These are phyloP conservation scores for Arenaria interpres DNA, from an alignment of 2,113 vertebrate species.

Conservation along the genomic window DNA sequence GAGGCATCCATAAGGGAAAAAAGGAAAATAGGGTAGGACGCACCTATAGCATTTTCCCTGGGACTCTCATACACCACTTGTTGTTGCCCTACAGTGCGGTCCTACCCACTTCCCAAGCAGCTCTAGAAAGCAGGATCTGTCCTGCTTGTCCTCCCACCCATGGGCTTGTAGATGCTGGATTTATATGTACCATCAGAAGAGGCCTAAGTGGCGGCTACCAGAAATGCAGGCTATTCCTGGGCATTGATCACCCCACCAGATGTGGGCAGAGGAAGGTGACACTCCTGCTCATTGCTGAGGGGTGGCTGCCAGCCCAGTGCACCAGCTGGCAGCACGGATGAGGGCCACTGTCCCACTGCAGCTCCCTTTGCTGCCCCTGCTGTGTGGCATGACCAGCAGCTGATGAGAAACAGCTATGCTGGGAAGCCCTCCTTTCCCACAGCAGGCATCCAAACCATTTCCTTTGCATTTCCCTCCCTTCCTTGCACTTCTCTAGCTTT, in stretches of 20 bases:
- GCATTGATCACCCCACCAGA: neutral
- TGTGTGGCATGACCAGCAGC: rapidly evolving
- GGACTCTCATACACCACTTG: rapidly evolving
- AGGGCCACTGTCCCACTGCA: neutral
- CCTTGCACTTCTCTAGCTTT: neutral
- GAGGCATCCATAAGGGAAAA: neutral
- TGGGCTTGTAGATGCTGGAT: rapidly evolving
- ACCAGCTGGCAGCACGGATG: rapidly evolving
- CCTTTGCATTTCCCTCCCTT: neutral
- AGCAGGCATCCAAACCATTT: neutral
- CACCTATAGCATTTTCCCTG: neutral
- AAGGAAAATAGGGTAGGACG: neutral
- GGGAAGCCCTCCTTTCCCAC: neutral
- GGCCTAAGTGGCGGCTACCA: rapidly evolving
- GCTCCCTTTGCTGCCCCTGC: rapidly evolving
- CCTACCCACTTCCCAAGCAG: neutral
- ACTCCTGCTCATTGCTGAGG: rapidly evolving
- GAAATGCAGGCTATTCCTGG: neutral
- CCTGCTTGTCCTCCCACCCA: neutral
- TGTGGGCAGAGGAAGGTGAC: rapidly evolving
- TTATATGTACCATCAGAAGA: rapidly evolving
- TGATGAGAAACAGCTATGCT: rapidly evolving
- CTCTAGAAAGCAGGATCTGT: neutral
- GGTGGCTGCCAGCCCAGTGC: rapidly evolving
- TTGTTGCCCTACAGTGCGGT: neutral